These are phyloP conservation scores for Lampris megalopsis DNA, from an alignment of 2,113 vertebrate genomes.

Conservation along the genomic window DNA sequence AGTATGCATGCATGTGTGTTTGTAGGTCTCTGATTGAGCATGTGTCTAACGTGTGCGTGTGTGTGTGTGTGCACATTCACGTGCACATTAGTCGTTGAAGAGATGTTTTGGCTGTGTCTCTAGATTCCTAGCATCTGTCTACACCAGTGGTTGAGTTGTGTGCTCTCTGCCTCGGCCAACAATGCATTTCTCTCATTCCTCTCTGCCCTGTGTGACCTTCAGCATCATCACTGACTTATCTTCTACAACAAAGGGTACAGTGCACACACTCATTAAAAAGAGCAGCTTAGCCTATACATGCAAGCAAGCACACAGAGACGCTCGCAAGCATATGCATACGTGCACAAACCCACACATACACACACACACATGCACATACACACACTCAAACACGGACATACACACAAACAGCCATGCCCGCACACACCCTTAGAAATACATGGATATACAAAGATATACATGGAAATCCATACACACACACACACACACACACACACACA, in stretches of 20 bases:
- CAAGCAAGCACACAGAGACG: not conserved
- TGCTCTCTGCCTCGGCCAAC: conserved; percentile 43
- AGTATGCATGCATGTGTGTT: not conserved
- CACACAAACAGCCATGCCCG: not conserved
- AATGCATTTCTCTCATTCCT: conserved; percentile 74
- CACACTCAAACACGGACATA: not conserved
- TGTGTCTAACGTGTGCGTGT: not conserved
- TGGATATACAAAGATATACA: not conserved
- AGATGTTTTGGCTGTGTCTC: conserved; percentile 41
- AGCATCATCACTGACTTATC: conserved; percentile 76
- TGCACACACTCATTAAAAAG: conserved; percentile 60
- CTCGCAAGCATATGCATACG: not conserved
- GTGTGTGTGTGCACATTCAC: not conserved
- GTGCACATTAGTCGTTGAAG: conserved; percentile 12
- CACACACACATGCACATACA: too few species aligned
- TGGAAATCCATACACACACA: too few species aligned
- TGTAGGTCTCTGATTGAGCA: not conserved
- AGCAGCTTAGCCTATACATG: not conserved
- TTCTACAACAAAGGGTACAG: conserved; percentile 65
- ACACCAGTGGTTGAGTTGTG: conserved; percentile 44
- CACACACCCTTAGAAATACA: conserved; percentile 1
- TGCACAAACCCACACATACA: not conserved
- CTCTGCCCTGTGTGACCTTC: conserved; percentile 80
- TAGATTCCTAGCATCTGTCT: conserved; percentile 65
- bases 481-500: not conserved